Base-by-base conservation (phyloP, 1,140 invertebrate genomes). In the Drosophila micromelanica region DNA sequence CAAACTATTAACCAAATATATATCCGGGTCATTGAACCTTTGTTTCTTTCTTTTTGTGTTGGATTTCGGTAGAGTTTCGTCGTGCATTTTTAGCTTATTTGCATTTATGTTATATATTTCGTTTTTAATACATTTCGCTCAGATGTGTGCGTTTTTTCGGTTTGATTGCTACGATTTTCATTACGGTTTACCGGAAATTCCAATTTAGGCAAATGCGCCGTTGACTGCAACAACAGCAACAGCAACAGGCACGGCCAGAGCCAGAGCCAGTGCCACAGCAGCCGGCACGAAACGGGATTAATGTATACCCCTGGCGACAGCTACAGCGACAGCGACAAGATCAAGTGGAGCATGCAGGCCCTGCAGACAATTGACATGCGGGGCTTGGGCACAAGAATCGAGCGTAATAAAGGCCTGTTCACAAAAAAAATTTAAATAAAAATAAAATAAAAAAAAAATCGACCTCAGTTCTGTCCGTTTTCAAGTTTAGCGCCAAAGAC, bases 191-290 rank as follows among this genome's bases (percentile, higher is more conserved):
- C 90, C 90, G 90, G 90, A 91, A 85, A 91, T 91, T 91, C 90
- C 90, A 91, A 91, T 91, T 91, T 91, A 91, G 90, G 90, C 90
- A 91, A 91, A 91, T 91, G 82, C 90, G 90, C 67, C 75, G 90
- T 87, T 84, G 81, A 90, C 81, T 74, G 79, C 76, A 64, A 49
- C 63, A 63, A 61, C 63, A 54, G 46, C 55, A 65, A 37, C 37
- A n/a, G 27, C 13, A 37, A 42, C 61, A 3, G 27, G 0, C 27
- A 62, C 55, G 45, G 27, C 5, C 27, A 62, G 55, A 54, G 46
- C 49, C 61, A 37, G 30, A 11, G 27, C 20, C 43, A 42, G 57
- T 68, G 49, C 27, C 45, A 57, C 70, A 62, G 49, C 80, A 30
- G 67, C 60, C 54, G 64, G 60, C 59, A 77, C 78, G 63, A 78